Evolutionary conservation across 2,113 vertebrate genomes (phyloP).

Genomic region (Mastomys coucha): DNA sequence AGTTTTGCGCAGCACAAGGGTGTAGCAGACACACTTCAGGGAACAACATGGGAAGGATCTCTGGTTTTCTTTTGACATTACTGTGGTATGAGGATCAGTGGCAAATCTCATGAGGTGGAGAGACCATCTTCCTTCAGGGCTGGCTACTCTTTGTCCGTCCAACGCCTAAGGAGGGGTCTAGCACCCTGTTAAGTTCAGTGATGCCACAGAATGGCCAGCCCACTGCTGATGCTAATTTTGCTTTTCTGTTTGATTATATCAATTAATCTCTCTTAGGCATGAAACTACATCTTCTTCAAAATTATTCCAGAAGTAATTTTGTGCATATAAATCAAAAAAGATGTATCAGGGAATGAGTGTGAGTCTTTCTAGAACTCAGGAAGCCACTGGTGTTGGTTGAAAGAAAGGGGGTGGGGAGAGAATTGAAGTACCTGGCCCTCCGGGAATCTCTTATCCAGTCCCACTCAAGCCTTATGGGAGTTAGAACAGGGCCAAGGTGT

Average conservation of each 20-base stretch:
- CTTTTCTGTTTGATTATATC: slow-evolving; percentile 37
- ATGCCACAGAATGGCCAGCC: not conserved
- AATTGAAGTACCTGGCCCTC: not conserved
- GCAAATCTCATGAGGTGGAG: not conserved
- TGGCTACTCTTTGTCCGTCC: not conserved
- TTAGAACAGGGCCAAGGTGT: not conserved
- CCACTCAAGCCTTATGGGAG: not conserved
- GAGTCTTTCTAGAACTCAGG: not conserved
- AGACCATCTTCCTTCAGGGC: not conserved
- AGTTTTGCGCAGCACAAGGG: not conserved
- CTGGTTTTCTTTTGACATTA: not conserved
- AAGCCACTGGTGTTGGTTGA: not conserved
- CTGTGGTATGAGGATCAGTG: not conserved
- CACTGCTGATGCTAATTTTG: slow-evolving; percentile 15
- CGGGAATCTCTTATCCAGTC: not conserved
- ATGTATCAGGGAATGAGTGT: not conserved
- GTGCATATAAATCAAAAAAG: slow-evolving; percentile 23
- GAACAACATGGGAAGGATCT: not conserved
- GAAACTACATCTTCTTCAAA: slow-evolving; percentile 35
- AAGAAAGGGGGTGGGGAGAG: not conserved
- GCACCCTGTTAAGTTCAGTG: not conserved
- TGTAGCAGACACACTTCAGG: not conserved
- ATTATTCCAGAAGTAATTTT: slow-evolving; percentile 46
- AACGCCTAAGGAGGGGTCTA: not conserved
- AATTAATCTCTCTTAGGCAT: slow-evolving; percentile 3